Conservation (phyloP, 2,113 vertebrate genomes). For the Sebastes schlegelii region DNA sequence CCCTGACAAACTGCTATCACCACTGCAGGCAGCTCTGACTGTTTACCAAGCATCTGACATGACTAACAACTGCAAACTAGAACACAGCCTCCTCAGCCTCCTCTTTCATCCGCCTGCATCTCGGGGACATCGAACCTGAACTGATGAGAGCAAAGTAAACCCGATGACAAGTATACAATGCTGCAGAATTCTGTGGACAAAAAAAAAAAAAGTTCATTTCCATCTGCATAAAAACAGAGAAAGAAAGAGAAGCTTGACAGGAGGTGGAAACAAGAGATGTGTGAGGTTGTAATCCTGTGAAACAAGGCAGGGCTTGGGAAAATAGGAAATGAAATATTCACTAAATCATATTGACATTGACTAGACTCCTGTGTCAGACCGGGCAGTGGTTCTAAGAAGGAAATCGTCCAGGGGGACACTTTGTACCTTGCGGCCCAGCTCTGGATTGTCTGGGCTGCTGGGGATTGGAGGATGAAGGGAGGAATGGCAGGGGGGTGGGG, state of each 20-base stretch:
- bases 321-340: constrained; percentile 71
- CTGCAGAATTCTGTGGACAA: constrained; percentile 11
- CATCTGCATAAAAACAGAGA: background rate
- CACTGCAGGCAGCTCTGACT: constrained; percentile 27
- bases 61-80: constrained; percentile 50
- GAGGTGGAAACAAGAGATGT: background rate
- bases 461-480: constrained; percentile 19
- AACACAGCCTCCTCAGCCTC: constrained; percentile 33
- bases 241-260: background rate
- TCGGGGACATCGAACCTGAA: constrained; percentile 31
- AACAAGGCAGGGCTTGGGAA: constrained; percentile 57
- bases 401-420: constrained; percentile 60
- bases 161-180: background rate
- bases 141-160: constrained; percentile 32
- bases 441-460: constrained; percentile 40
- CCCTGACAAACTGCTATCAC: constrained; percentile 30
- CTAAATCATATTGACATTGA: constrained; percentile 75
- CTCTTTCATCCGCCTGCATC: background rate
- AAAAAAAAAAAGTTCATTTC: background rate
- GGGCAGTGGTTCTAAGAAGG: constrained; percentile 43
- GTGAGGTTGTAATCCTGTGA: constrained; percentile 41
- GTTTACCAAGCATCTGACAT: constrained; percentile 44
- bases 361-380: constrained; percentile 65
- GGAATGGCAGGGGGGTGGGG: background rate
- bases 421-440: constrained; percentile 24